These are phyloP conservation scores for Macroramphosus scolopax DNA, from an alignment of 2,797 vertebrate species.

Conservation along the genomic window DNA sequence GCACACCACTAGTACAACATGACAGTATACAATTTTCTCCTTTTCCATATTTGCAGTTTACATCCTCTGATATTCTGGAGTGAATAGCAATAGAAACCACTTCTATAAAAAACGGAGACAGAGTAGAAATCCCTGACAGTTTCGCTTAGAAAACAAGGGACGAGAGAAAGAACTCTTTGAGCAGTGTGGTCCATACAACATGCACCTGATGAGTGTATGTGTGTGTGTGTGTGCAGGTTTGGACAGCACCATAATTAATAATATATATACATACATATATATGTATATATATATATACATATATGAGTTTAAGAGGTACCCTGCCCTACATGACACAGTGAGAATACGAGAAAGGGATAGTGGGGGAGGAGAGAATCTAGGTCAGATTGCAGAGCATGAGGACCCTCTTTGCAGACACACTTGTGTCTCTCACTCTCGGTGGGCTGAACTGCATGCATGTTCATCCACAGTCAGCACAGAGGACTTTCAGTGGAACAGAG, in stretches of 20 bases:
- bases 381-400: constrained; percentile 66
- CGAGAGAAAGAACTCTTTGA: constrained; percentile 53
- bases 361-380: constrained; percentile 54
- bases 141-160: constrained; percentile 59
- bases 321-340: constrained; percentile 53
- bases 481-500: constrained; percentile 38
- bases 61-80: constrained; percentile 54
- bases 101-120: constrained; percentile 54
- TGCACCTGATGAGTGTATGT: constrained; percentile 59
- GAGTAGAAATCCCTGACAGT: constrained; percentile 75
- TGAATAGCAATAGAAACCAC: constrained; percentile 62
- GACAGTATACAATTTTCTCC: constrained; percentile 55
- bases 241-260: constrained; percentile 71
- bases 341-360: constrained; percentile 17
- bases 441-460: constrained; percentile 51
- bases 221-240: constrained; percentile 25
- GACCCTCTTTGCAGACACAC: constrained; percentile 36
- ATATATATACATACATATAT: no score
- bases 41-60: constrained; percentile 42
- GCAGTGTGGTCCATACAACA: constrained; percentile 71
- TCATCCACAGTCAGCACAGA: constrained; percentile 26
- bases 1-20: constrained; percentile 68
- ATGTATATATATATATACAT: no score
- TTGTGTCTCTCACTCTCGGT: constrained; percentile 33
- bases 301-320: constrained; percentile 52